Percentiles rank a stretch among this genome's conserved stretches.
These are phyloP conservation scores for Bombus ignitus DNA, from an alignment of 1,140 invertebrate species.

Conservation along the genomic window DNA sequence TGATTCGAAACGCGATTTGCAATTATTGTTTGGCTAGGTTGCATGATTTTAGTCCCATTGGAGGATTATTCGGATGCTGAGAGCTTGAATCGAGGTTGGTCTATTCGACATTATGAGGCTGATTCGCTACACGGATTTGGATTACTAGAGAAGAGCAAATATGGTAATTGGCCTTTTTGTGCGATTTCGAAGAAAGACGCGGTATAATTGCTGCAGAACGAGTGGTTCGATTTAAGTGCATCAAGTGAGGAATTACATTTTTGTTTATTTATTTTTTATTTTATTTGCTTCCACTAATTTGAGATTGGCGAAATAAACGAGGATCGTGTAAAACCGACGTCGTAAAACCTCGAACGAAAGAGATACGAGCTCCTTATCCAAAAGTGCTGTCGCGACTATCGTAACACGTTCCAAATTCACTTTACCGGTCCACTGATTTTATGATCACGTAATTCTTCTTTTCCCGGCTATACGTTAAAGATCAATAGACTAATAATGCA, in stretches of 20 bases:
- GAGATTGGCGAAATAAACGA: no score
- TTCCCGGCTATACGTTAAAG: no score
- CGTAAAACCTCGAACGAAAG: no score
- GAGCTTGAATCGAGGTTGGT: background rate
- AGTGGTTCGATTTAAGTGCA: no score
- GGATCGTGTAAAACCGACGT: no score
- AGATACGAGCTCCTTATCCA: background rate
- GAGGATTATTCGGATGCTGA: background rate
- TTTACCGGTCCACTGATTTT: background rate
- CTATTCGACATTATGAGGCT: background rate
- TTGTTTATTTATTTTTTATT: no score
- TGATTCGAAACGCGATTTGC: conserved; percentile 1
- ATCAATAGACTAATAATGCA: no score
- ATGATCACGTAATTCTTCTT: no score
- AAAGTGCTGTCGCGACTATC: background rate
- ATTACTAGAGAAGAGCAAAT: background rate
- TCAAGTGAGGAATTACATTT: no score
- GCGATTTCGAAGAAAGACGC: background rate
- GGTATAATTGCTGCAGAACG: no score
- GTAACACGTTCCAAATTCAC: background rate
- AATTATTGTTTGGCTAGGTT: background rate
- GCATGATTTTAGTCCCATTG: background rate
- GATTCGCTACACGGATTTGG: background rate
- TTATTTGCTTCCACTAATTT: no score
- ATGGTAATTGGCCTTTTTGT: background rate